These are phyloP conservation scores for Corydoras maculifer DNA, from an alignment of 2,113 vertebrate species.

Conservation along the genomic window DNA sequence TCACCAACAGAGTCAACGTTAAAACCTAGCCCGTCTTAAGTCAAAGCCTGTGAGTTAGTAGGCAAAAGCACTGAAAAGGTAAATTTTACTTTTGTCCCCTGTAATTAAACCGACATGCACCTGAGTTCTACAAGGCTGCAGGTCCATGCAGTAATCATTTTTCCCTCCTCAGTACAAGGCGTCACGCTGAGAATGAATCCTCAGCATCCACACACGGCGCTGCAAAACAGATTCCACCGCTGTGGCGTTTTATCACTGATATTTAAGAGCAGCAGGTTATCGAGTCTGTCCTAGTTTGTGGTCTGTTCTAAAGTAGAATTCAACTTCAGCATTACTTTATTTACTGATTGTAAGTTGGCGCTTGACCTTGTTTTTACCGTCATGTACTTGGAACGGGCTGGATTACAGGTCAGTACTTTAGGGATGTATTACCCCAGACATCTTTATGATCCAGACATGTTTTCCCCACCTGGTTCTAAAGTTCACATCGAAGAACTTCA, in stretches of 20 bases:
- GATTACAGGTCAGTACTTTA: neutral
- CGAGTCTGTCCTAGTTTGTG: neutral
- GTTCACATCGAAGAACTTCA: neutral
- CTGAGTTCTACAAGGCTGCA: too few relatives aligned
- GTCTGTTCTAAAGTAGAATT: neutral
- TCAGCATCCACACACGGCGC: neutral
- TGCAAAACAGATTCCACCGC: neutral
- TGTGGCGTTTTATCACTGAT: conserved; percentile 3
- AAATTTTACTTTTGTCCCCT: too few relatives aligned
- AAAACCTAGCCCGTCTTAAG: too few relatives aligned
- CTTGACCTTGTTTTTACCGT: neutral
- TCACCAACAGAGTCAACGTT: too few relatives aligned
- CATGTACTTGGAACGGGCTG: neutral
- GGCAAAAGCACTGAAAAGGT: too few relatives aligned
- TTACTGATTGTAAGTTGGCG: neutral
- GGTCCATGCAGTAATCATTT: neutral
- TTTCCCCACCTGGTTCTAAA: neutral
- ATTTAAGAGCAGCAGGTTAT: neutral
- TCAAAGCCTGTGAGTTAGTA: too few relatives aligned
- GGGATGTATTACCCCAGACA: neutral
- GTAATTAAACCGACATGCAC: too few relatives aligned
- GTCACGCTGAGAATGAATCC: neutral
- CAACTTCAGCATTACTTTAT: neutral
- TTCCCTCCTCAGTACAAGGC: neutral
- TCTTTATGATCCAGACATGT: neutral